Evolutionary conservation across 2,888 invertebrate species (phyloP), one percentile per base, ranked within the genome.

Genomic region (Aporophyla lueneburgensis): DNA sequence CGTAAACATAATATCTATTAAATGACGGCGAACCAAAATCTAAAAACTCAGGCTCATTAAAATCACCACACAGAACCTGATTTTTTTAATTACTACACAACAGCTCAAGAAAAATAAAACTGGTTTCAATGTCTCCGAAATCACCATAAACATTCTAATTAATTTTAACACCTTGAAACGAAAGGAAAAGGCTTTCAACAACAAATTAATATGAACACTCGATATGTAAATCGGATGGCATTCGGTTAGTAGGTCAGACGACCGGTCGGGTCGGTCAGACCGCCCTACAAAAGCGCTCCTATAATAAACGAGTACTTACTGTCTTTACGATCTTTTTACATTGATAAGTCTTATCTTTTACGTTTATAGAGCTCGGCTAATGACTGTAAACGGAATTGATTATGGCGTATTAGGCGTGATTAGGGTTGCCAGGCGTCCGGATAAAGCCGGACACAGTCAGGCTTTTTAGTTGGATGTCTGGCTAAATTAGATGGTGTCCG

Each of bases 191-290:
- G 61, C 78, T 82, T 75, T 83, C 46, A 27, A 86, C 63, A 61
- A 77, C 78, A 67, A 82, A 68, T 78, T 81, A 80, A 80, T 81
- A 74, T 69, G 66, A 80, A 71, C 80, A 83, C 65, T 72, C 65
- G 70, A 76, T 86, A 87, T 86, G 86, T 75, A 76, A 80, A 87
- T 85, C 67, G 66, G 66, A 71, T n/a, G 85, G 80, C 84, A 87
- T 84, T 88, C 86, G 91, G 91, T 90, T 86, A 91, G 87, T 92
- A 78, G 90, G 91, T 74, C 90, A 83, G 24, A 70, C 46, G 77
- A 92, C 92, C 89, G 91, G 92, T 90, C 71, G 46, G 74, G 33
- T 71, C 65, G 40, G 78, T 59, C 49, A 12, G 19, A 58, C 61
- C 71, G 85, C 73, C 71, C 83, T 74, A 78, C 63, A 76, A 70